Evolutionary conservation across 1,140 invertebrate genomes (phyloP).

Genomic region (Orussus abietinus): DNA sequence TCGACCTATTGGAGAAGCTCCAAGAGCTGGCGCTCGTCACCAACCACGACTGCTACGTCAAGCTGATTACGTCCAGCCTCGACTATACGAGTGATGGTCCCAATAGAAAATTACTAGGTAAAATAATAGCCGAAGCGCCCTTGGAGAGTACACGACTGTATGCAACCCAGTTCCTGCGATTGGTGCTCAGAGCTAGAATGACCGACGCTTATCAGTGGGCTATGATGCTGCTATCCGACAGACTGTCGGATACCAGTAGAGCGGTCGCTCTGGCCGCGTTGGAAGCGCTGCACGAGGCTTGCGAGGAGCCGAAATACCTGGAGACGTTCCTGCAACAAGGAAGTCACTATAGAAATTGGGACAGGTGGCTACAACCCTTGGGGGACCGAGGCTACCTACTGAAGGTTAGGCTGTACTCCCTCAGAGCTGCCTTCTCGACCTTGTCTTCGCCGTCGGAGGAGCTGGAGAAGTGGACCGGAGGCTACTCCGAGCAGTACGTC

Average conservation of each 20-base stretch:
- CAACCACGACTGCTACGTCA: conserved; percentile 87
- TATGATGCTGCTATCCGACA: conserved; percentile 73
- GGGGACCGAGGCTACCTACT: conserved; percentile 82
- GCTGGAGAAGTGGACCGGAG: conserved; percentile 46
- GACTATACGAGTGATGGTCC: conserved; percentile 73
- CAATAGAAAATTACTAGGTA: conserved; percentile 43
- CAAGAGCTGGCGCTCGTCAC: conserved; percentile 76
- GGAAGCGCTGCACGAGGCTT: conserved; percentile 86
- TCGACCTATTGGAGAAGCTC: conserved; percentile 76
- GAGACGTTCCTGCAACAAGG: conserved; percentile 60
- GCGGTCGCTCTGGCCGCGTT: conserved; percentile 74
- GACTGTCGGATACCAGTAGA: conserved; percentile 76
- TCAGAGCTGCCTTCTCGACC: conserved; percentile 63
- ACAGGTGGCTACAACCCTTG: conserved; percentile 61
- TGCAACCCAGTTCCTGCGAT: conserved; percentile 83
- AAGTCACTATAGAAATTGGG: conserved; percentile 28
- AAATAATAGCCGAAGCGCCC: conserved; percentile 66
- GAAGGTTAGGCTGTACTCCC: conserved; percentile 77
- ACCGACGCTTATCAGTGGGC: conserved; percentile 64
- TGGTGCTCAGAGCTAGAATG: conserved; percentile 73
- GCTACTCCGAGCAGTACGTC: conserved; percentile 68
- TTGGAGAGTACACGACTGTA: conserved; percentile 79
- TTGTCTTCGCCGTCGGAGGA: conserved; percentile 42
- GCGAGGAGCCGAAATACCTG: conserved; percentile 79
- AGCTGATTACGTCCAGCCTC: conserved; percentile 83